Evolutionary conservation across 2,113 vertebrate species (phyloP).

Genomic region (Lichenostomus cassidix): DNA sequence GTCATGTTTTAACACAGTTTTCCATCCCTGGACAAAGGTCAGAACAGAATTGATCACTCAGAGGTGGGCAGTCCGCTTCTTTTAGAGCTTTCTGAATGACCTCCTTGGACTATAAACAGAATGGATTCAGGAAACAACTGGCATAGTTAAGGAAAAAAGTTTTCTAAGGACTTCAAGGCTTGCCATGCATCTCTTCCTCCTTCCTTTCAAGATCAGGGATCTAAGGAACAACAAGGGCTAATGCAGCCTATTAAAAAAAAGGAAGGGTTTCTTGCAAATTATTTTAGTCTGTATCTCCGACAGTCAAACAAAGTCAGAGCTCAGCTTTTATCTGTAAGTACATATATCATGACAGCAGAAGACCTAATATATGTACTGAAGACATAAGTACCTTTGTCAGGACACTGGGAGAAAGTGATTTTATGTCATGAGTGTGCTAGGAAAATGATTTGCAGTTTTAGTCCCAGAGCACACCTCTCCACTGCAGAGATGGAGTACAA

Average conservation of each 20-base stretch:
- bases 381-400: not conserved
- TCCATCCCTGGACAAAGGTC: not conserved
- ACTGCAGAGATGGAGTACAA: not conserved
- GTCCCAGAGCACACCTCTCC: not conserved
- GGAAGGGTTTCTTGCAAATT: not conserved
- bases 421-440: not conserved
- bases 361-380: fast-evolving
- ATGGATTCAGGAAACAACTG: not conserved
- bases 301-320: not conserved
- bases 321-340: not conserved
- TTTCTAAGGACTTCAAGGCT: not conserved
- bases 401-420: not conserved
- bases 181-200: not conserved
- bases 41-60: not conserved
- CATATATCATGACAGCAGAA: not conserved
- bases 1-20: not conserved
- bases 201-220: not conserved
- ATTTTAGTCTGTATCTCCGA: not conserved
- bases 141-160: not conserved
- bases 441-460: not conserved
- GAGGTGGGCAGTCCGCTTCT: not conserved
- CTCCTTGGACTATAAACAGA: not conserved
- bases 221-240: not conserved
- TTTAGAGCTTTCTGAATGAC: not conserved
- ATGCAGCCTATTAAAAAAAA: not conserved